A percentile compares a stretch with the other conserved stretches of the same genome.
Conservation (phyloP, 1,140 invertebrate species). For the Anoplolepis gracilipes region DNA sequence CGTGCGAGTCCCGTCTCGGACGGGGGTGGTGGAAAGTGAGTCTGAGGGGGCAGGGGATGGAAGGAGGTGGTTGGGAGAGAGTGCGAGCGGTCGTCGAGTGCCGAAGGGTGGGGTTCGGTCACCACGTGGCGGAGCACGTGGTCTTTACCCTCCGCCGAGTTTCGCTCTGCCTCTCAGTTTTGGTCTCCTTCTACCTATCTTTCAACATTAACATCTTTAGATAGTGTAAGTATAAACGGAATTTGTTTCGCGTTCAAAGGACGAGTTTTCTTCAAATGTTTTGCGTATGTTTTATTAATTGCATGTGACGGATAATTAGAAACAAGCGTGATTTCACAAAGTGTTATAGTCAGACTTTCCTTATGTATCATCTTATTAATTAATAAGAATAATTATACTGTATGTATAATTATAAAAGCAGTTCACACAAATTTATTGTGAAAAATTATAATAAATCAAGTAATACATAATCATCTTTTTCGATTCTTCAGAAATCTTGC, state of each 20-base stretch:
- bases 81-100: constrained; percentile 71
- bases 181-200: constrained; percentile 33
- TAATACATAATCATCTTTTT: not conserved
- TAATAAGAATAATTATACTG: no score
- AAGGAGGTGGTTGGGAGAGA: constrained; percentile 66
- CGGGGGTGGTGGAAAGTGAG: constrained; percentile 69
- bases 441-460: constrained; percentile 15
- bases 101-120: constrained; percentile 72
- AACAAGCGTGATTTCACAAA: not conserved
- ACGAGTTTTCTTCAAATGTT: not conserved
- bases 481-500: not conserved
- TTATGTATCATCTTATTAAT: not conserved
- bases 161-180: constrained; percentile 54
- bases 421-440: not conserved
- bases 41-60: constrained; percentile 63
- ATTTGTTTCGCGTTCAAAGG: not conserved
- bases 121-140: constrained; percentile 84
- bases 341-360: not conserved
- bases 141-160: constrained; percentile 77
- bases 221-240: not conserved
- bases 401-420: not conserved
- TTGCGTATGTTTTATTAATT: not conserved
- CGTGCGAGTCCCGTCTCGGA: constrained; percentile 62
- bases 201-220: constrained; percentile 34
- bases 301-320: not conserved